Conservation (phyloP, 2,888 invertebrate species). For the Eilema sororculum region DNA sequence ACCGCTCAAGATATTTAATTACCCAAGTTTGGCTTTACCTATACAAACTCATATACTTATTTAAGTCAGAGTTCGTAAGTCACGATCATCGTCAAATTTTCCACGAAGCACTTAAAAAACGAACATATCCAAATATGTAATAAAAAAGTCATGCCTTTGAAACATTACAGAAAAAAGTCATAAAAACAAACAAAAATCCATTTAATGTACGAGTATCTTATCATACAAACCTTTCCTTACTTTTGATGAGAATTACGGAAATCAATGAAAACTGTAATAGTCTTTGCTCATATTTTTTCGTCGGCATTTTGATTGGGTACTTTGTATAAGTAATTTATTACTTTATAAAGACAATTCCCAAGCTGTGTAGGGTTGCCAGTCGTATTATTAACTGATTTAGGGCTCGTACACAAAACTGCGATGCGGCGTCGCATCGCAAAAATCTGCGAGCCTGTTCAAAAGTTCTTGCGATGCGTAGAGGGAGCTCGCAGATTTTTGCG, state of each 20-base stretch:
- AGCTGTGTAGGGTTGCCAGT: neutral
- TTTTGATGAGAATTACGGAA: slow-evolving; percentile 7
- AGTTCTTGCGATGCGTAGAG: too few relatives aligned
- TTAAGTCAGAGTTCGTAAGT: neutral
- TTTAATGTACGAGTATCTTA: neutral
- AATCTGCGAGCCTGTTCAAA: too few relatives aligned
- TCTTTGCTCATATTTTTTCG: slow-evolving; percentile 4
- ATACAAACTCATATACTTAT: neutral
- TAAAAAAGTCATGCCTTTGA: neutral
- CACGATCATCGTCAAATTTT: neutral
- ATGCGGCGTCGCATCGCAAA: too few relatives aligned
- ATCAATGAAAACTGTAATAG: slow-evolving; percentile 13
- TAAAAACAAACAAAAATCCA: neutral
- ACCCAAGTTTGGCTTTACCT: too few relatives aligned
- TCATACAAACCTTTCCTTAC: neutral
- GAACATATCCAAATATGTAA: slow-evolving; percentile 1
- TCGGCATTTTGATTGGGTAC: slow-evolving; percentile 10
- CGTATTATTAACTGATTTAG: neutral
- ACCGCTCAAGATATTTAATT: too few relatives aligned
- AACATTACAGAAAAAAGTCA: neutral
- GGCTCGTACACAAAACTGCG: too few relatives aligned
- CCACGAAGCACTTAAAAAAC: neutral
- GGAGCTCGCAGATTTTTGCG: too few relatives aligned
- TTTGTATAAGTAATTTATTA: slow-evolving; percentile 30
- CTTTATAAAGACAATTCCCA: slow-evolving; percentile 23